Base-by-base conservation (phyloP, 2,797 vertebrate species). In the Falco concolor region DNA sequence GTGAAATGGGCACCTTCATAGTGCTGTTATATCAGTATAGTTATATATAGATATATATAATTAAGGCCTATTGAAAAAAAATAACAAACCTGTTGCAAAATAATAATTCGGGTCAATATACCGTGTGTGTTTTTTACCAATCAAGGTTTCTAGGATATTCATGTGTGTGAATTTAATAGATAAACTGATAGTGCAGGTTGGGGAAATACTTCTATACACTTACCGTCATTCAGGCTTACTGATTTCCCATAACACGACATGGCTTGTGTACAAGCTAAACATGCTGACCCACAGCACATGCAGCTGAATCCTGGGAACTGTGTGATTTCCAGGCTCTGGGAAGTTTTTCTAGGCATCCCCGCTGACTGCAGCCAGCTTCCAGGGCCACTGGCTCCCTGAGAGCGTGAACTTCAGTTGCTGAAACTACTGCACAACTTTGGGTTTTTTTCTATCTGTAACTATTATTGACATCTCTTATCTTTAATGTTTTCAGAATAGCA, bases 201-300 rank as follows among this genome's bases (percentile, higher is more conserved):
- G 27, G 56, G 13, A 70, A 89, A 70, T 27, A 9, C 9, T 70
- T 52, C 10, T 38, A 3, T 19, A 30, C 3, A 2, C 56, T 61
- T 60, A 2, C 34, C 75, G 38, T 34, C 42, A 10, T 50, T 42
- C 52, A 40, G 28, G 20, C n/a, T 38, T 38, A 40, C 17, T 57
- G 5, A 40, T 49, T 53, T 78, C 32, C 13, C 34, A 1, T 10
- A 9, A 3, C 4, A 23, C 47, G 16, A 27, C 3, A 1, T 4
- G 18, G 50, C 19, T 32, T 42, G 19, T 22, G 19, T 20, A 1
- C 4, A 27, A 67, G 32, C 56, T 47, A 8, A 25, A 32, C 4
- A 1, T 14, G 45, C 12, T 24, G 21, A 53, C 9, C 64, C 24
- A n/a, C 32, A 79, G 64, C 60, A 52, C 21, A 4, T 30, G 32